Evolutionary conservation across 37 sponge, comb jelly and placozoan species (phyloP).

Genomic region (Dysidea cf. avara): DNA sequence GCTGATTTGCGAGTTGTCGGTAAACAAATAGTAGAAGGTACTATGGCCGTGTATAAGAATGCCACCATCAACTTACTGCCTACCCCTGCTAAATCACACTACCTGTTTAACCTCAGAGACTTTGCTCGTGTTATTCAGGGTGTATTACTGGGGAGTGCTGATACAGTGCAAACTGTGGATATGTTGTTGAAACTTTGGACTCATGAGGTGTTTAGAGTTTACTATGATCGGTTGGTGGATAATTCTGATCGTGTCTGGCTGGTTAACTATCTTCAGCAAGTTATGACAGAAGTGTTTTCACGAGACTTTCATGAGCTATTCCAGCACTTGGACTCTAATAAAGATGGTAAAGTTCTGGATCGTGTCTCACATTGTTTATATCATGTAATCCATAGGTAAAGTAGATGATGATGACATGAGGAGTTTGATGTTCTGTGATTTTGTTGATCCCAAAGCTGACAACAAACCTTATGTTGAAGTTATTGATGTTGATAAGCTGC

Average conservation of each 20-base stretch:
- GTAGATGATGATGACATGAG: conserved; percentile 94
- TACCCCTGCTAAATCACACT: conserved; percentile 95
- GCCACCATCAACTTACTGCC: conserved; percentile 92
- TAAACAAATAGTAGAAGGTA: conserved; percentile 71
- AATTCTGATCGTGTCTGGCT: conserved; percentile 92
- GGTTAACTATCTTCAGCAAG: conserved; percentile 63
- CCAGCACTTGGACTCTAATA: conserved; percentile 77
- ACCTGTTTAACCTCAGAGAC: conserved; percentile 96
- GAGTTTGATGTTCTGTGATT: conserved; percentile 97
- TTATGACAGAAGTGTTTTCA: conserved; percentile 48
- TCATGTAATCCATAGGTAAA: conserved; percentile 26
- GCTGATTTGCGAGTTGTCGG: conserved; percentile 74
- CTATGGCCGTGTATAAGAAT: conserved; percentile 84
- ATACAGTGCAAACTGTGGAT: conserved; percentile 28
- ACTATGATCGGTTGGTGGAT: conserved; percentile 95
- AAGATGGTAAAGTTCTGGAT: conserved; percentile 64
- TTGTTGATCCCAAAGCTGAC: conserved; percentile 92
- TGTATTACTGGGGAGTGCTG: conserved; percentile 55
- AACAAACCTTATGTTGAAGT: conserved; percentile 87
- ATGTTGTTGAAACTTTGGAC: conserved; percentile 64
- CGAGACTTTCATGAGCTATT: conserved; percentile 83
- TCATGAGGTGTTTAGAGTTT: conserved; percentile 90
- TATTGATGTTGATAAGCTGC: conserved; percentile 83
- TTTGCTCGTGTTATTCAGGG: conserved; percentile 97
- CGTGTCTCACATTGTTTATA: background rate